Evolutionary conservation across 2,797 vertebrate species (phyloP), one percentile per base, ranked within the genome.

Genomic region (Remorina albescens): DNA sequence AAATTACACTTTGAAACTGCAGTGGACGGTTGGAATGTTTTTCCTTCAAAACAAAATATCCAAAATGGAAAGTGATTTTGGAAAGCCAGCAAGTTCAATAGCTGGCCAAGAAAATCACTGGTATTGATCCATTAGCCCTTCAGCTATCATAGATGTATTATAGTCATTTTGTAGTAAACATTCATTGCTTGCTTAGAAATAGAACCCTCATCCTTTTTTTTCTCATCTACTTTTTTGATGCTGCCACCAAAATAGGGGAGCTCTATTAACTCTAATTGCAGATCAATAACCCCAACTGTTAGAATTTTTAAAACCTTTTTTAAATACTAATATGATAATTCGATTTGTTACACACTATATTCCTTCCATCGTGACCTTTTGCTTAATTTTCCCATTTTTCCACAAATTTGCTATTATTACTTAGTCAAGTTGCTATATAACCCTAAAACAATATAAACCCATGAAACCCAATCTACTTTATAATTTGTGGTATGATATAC

Each of bases 61-160:
- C 36, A 58, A 34, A 41, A 50, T 71, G 53, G 8, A 62, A 63
- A 80, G 73, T 73, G 44, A 53, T 56, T 56, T 81, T 72, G 69
- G 19, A 81, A 71, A 74, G 63, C 58, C 74, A 55, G 51, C 66
- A 62, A 46, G 71, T 69, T 76, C 65, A 81, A 41, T 62, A 12
- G 63, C 76, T 37, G 65, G 53, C 70, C 6, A 80, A 74, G 53
- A 51, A 68, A 89, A 78, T 85, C 84, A 85, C 4, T 47, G 39
- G 7, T 81, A 86, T 78, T 60, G 76, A 88, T 85, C 70, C 8
- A 58, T 49, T 37, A 76, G 26, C 63, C 71, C 74, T 75, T 73
- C 59, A 79, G 12, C 70, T 5, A 25, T 49, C 25, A 25, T 23
- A 70, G 68, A 78, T 78, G 59, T 66, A 69, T 80, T 41, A 36